Evolutionary conservation across 2,888 invertebrate species (phyloP).

Genomic region (Silvanus unidentatus): DNA sequence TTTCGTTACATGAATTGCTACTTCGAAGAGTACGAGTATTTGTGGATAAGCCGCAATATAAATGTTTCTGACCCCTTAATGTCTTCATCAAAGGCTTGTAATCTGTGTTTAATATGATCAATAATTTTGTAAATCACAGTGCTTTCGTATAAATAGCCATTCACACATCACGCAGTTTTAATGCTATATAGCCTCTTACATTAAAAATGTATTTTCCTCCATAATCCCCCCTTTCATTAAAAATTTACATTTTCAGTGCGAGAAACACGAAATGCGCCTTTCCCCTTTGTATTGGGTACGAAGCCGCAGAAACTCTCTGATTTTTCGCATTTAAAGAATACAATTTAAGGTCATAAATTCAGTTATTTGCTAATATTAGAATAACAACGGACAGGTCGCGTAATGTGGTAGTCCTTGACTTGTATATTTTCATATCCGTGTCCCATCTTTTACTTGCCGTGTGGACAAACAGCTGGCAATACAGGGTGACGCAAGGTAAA

Average conservation of each 20-base stretch:
- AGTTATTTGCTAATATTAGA: slow-evolving; percentile 21
- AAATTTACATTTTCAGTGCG: too few relatives aligned
- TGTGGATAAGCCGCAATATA: too few relatives aligned
- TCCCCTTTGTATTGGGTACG: too few relatives aligned
- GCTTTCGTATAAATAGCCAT: too few relatives aligned
- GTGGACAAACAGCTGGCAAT: slow-evolving; percentile 22
- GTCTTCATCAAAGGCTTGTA: slow-evolving; percentile 20
- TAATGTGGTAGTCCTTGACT: slow-evolving; percentile 37
- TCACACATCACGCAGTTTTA: slow-evolving; percentile 3
- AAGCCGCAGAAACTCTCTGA: too few relatives aligned
- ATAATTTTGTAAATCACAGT: slow-evolving; percentile 5
- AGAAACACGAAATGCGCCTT: too few relatives aligned
- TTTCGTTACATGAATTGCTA: too few relatives aligned
- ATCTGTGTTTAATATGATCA: slow-evolving; percentile 15
- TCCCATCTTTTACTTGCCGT: slow-evolving; percentile 32
- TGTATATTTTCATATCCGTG: slow-evolving; percentile 36
- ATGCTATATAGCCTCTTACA: neutral
- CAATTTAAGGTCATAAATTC: slow-evolving; percentile 18
- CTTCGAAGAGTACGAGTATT: too few relatives aligned
- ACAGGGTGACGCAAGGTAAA: slow-evolving; percentile 21
- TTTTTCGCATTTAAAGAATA: too few relatives aligned
- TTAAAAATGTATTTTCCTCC: neutral
- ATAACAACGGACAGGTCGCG: slow-evolving; percentile 7
- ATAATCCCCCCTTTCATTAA: neutral
- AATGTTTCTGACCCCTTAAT: slow-evolving; percentile 12